Base-by-base conservation (phyloP, 2,113 vertebrate genomes). In the Chionodraco myersi region DNA sequence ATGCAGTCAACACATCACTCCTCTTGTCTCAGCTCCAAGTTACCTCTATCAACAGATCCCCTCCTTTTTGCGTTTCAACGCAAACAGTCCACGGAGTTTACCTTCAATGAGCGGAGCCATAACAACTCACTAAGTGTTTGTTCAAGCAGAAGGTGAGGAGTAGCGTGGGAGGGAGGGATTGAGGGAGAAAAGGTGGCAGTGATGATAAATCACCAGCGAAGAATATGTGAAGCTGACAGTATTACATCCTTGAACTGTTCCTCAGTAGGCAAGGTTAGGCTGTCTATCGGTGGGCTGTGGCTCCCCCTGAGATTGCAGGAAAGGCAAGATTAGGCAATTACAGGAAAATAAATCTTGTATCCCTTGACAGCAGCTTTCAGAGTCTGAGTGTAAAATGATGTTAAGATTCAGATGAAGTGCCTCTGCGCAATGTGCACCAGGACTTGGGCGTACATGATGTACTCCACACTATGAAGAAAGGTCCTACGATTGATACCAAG, bases 271-370 rank as follows among this genome's bases (percentile, higher is more conserved):
- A 90, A 92, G 90, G 92, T 93, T 91, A 93, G 88, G 79, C 80
- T 80, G 91, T 89, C 86, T 91, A 88, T 83, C 47, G 84, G 85
- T 82, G 91, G 79, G 87, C 82, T 86, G 83, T 57, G 45, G 83
- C 77, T 91, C 88, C 86, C 84, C 81, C 79, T 57, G 87, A 77
- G 85, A 76, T 84, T 82, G 68, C 77, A 91, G 90, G 86, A 91
- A 90, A 90, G 84, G 88, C 74, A 91, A 91, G 93, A 92, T 93
- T 93, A 91, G 91, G 83, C 86, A 94, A 93, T 94, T 94, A 92
- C 80, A 88, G 87, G 76, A 83, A 92, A 94, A 94, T 94, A 94
- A 94, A 94, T 93, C 86, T 92, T 88, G 80, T 89, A 87, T 86
- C 84, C 85, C 85, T 64, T 87, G 87, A 92, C 90, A 90, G 91